Base-by-base conservation (phyloP, 2,797 vertebrate species). In the Acrossocheilus fasciatus region DNA sequence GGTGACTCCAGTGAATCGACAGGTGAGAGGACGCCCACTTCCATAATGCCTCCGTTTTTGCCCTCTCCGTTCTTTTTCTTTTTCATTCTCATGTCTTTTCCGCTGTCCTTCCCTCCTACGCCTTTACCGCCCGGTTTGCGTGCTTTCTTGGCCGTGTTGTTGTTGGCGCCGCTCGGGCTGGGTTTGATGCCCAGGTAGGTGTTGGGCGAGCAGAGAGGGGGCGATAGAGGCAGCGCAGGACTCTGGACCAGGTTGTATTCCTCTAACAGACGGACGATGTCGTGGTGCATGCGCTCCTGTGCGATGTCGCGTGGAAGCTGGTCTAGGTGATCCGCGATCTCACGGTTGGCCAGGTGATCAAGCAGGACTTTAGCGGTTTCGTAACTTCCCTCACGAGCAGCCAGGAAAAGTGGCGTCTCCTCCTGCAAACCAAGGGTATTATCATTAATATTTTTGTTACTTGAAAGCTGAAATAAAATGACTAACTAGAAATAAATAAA, bases 271-370 rank as follows among this genome's bases (percentile, higher is more conserved):
- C 96, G 94, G 41, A 99, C 98, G 0, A 99, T 99, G 92, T 99
- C 98, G 0, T 99, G 98, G 91, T 99, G 98, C 97, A 98, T 98
- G 54, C 98, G 96, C 87, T 98, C 98, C 92, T 98, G 97, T 0
- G 98, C 98, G 1, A 99, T 98, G 96, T 99, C 98, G 0, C 98
- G 96, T 0, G 98, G 98, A 64, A 98, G 96, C 0, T 98, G 96
- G 92, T 99, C 98, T 97, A 99, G 98, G 95, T 99, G 98, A 93
- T 99, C 98, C 0, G 98, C 99, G 89, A 99, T 99, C 92, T 99
- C 98, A 0, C 98, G 96, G 93, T 99, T 99, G 23, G 98, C 97
- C 36, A 97, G 97, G 91, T 99, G 98, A 73, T 99, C 98, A 90
- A 99, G 94, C 77, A 99, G 94, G 59, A 98, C 96, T 91, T 98